These are phyloP conservation scores for Drosophila miranda DNA, from an alignment of 1,140 invertebrate genomes.

Conservation along the genomic window DNA sequence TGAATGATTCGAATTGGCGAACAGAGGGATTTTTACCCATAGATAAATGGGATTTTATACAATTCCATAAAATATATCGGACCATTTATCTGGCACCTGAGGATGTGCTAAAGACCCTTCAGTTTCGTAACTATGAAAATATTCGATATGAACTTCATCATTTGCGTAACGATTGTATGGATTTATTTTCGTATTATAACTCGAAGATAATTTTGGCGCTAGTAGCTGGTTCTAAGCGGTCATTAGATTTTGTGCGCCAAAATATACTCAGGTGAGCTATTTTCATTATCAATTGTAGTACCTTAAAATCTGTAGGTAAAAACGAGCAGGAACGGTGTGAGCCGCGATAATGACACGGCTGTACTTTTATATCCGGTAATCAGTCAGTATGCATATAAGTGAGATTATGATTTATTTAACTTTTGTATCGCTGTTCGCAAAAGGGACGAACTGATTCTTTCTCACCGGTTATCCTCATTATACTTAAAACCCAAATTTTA, in stretches of 20 bases:
- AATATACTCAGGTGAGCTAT: conserved; percentile 82
- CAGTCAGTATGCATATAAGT: no score
- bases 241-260: conserved; percentile 87
- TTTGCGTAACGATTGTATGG: conserved; percentile 88
- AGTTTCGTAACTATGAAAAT: conserved; percentile 66
- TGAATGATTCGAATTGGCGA: conserved; percentile 63
- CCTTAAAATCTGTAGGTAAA: no score
- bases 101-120: conserved; percentile 47
- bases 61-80: conserved; percentile 72
- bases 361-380: no score
- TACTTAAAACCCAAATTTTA: no score
- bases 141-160: conserved; percentile 84
- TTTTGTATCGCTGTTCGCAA: no score
- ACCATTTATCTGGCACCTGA: conserved; percentile 65
- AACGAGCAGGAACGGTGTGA: no score
- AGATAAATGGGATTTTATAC: conserved; percentile 76
- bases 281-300: no score
- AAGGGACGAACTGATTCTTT: no score
- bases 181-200: conserved; percentile 89
- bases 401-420: no score
- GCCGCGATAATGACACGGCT: no score
- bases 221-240: conserved; percentile 87
- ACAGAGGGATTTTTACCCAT: conserved; percentile 62
- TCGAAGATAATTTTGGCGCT: conserved; percentile 87
- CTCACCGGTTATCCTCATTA: no score